phyloP scores from a whole-genome alignment of 2,797 vertebrate species.

The Natrix natrix region DNA sequence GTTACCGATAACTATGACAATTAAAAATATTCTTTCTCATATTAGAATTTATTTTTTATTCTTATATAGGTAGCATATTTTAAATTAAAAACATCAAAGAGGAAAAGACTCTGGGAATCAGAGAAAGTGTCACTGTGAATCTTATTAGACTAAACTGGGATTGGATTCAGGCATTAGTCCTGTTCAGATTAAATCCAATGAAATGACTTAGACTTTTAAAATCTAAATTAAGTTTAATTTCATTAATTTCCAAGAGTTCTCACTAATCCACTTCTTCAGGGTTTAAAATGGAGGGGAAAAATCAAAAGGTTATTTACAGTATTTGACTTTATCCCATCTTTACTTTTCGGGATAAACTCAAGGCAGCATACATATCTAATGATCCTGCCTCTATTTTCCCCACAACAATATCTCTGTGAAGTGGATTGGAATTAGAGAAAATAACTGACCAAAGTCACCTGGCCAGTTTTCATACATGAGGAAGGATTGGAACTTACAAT shows the following conservation, averaged over 20 bases:
- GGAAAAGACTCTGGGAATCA: neutral
- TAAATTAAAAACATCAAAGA: conserved; percentile 31
- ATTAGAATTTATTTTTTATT: conserved; percentile 32
- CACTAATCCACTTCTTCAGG: neutral
- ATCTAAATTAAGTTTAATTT: neutral
- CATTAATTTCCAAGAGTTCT: neutral
- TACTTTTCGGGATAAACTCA: neutral
- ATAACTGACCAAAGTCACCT: neutral
- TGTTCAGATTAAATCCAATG: neutral
- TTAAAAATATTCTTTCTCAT: neutral
- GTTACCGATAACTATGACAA: conserved; percentile 45
- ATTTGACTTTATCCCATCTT: neutral
- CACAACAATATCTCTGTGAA: neutral
- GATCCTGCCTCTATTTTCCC: neutral
- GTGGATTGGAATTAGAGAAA: neutral
- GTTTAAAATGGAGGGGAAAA: neutral
- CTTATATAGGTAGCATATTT: conserved; percentile 41
- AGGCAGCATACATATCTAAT: neutral
- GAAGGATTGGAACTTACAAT: neutral
- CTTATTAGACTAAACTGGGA: neutral
- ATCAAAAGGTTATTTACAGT: neutral
- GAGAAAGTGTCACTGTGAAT: neutral
- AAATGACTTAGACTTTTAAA: neutral
- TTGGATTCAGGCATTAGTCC: neutral
- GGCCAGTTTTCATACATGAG: neutral